Conservation (phyloP, 2,888 invertebrate species). For the Drosophila nr. fundita region DNA sequence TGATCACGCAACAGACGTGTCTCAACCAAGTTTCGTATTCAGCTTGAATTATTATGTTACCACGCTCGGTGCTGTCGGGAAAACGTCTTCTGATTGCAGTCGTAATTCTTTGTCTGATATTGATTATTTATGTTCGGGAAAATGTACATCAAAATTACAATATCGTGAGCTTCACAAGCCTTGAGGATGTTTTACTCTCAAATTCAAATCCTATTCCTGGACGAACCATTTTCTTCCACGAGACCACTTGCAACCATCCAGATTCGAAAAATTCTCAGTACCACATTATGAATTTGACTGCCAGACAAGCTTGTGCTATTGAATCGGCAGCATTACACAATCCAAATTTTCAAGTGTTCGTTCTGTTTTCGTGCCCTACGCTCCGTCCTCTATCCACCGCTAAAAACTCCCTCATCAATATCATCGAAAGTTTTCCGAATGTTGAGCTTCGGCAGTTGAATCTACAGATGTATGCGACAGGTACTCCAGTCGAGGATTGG, state of each 20-base stretch:
- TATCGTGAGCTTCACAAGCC: too few species aligned
- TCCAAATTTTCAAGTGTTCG: conserved; percentile 81
- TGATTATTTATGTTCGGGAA: not conserved
- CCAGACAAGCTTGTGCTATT: conserved; percentile 84
- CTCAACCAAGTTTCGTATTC: not conserved
- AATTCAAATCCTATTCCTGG: conserved; percentile 74
- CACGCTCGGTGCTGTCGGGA: not conserved
- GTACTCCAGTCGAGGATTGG: conserved; percentile 82
- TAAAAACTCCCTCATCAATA: conserved; percentile 63
- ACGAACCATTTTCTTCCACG: conserved; percentile 84
- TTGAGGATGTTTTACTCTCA: conserved; percentile 76
- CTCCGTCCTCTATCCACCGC: conserved; percentile 28
- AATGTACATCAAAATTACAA: not conserved
- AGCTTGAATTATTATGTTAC: not conserved
- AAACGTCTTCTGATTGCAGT: not conserved
- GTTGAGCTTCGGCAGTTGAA: conserved; percentile 81
- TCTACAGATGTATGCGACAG: conserved; percentile 80
- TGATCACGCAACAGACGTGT: not conserved
- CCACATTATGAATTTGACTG: conserved; percentile 69
- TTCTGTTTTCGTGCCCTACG: conserved; percentile 82
- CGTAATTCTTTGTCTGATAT: not conserved
- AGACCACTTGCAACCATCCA: conserved; percentile 77
- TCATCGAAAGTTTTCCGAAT: conserved; percentile 79
- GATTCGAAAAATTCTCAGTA: not conserved
- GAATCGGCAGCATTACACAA: conserved; percentile 84